Base-by-base conservation (phyloP, 1,140 invertebrate genomes). In the Drosophila sulfurigaster region DNA sequence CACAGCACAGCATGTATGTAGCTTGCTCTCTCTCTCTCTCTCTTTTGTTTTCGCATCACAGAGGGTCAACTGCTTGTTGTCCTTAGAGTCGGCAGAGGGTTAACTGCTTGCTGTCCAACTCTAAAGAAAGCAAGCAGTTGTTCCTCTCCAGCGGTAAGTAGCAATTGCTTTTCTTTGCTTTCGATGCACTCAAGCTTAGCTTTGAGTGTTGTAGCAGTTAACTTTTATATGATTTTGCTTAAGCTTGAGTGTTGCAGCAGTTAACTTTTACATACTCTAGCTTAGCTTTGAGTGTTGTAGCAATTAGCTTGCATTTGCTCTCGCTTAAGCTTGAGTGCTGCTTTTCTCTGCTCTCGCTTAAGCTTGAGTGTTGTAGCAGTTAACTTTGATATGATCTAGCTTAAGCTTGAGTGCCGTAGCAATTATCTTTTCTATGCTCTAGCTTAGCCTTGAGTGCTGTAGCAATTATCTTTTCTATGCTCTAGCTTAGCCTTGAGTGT, bases 1-100 rank as follows among this genome's bases (percentile, higher is more conserved):
- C 38, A 16, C 46, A 38, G 35, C 64, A 72, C 52, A 32, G 70
- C 70, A 70, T 75, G 32, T 68, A 58, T 43, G n/a, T 68, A 59
- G 65, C 49, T 52, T 60, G 38, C 11, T 43, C 51, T 57, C 38
- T 51, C 49, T 58, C 10, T 43, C 38, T 57, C 28, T 51, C 51
- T 45, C 30, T 58, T 28, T 54, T 54, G 35, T 54, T 54, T 32
- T 25, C 28, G 25, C 25, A 32, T 13, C 6, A 30, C 51, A 15
- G 15, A 54, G 20, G 3, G 20, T 25, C 20, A 25, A 25, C 3
- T 25, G 20, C 20, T 25, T 25, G 20, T 25, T 25, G 20, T 25
- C 3, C 3, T 7, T 54, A 54, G 51, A 3, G 51, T 13, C 13
- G 28, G 6, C 51, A 15, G 15, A 54, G 20, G 20, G 20, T 25